Base-by-base conservation (phyloP, 1,140 invertebrate species). In the Saxidomus purpurata region DNA sequence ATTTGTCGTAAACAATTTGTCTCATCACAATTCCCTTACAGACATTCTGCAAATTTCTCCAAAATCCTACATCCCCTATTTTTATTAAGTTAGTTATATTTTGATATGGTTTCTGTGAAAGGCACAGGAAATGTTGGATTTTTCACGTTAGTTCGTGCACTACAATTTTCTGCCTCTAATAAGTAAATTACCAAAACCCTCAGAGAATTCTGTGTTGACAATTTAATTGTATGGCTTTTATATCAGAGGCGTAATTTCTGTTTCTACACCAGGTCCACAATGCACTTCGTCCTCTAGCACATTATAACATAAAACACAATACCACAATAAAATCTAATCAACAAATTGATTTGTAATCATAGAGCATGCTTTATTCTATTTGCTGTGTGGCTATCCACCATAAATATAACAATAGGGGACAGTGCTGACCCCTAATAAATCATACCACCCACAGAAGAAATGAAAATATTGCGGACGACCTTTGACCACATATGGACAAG, bases 361-460 rank as follows among this genome's bases (percentile, higher is more conserved):
- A 43, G 19, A 71, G 76, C 76, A 63, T 80, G 77, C 17, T n/a
- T 67, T 38, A 79, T 79, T 80, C 43, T 88, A 88, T 88, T 88
- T 88, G 77, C 77, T 79, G 55, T 80, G 22, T 81, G 86, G 49
- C 28, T 34, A 79, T 25, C 25, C n/a, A 31, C 47, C 86, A 81
- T 88, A 88, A 88, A 69, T 81, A 71, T 71, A 88, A 88, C 86
- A 88, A 88, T 80, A 88, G 86, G 59, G 86, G 74, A 63, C 61
- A 81, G 25, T 22, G 31, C 52, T 63, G 63, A 77, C 77, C 76
- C 55, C 61, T 71, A 79, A 80, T 88, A 88, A 81, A 88, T 88
- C 77, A 81, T 71, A 63, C 40, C 76, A 36, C 59, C 76, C 77
- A 55, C 34, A 47, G 61, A 38, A 63, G 52, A 55, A 88, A 81